These are phyloP conservation scores for Montipora capitata DNA, from an alignment of 92 coral and sea anemone species.

Conservation along the genomic window DNA sequence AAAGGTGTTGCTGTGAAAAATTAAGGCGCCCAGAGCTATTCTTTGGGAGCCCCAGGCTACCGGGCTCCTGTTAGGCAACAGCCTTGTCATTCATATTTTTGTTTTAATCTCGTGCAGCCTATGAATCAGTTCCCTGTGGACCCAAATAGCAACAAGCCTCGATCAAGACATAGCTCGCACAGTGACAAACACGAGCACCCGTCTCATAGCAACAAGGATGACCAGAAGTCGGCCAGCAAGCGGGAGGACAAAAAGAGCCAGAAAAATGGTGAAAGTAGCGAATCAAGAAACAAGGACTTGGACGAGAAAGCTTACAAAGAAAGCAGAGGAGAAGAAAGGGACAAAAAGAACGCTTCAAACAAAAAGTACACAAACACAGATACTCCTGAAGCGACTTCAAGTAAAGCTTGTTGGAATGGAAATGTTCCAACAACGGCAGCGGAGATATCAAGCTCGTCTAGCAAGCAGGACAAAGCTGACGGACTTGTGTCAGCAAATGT, in stretches of 20 bases:
- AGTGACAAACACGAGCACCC: slow-evolving; percentile 66
- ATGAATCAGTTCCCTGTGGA: slow-evolving; percentile 94
- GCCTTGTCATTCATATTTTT: no score
- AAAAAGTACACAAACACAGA: not conserved
- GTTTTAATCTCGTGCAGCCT: slow-evolving; percentile 60
- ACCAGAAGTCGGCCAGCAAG: not conserved
- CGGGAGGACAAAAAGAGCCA: slow-evolving; percentile 17
- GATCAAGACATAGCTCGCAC: slow-evolving; percentile 66
- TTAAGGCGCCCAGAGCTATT: no score
- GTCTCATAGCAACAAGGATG: slow-evolving; percentile 28
- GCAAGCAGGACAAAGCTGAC: not conserved
- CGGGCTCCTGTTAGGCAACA: not conserved
- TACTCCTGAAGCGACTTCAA: not conserved
- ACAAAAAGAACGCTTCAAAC: slow-evolving; percentile 9
- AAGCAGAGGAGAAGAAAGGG: slow-evolving; percentile 10
- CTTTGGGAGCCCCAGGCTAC: no score
- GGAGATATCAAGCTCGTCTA: not conserved
- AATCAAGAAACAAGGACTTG: slow-evolving; percentile 11
- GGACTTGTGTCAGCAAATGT: slow-evolving; percentile 10
- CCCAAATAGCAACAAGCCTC: slow-evolving; percentile 87
- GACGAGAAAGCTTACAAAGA: slow-evolving; percentile 11
- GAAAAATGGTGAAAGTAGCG: slow-evolving; percentile 22
- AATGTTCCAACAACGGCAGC: not conserved
- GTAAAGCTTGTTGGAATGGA: not conserved
- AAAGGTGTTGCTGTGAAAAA: no score